Conservation (phyloP, 2,113 vertebrate species). For the Tenrec ecaudatus region DNA sequence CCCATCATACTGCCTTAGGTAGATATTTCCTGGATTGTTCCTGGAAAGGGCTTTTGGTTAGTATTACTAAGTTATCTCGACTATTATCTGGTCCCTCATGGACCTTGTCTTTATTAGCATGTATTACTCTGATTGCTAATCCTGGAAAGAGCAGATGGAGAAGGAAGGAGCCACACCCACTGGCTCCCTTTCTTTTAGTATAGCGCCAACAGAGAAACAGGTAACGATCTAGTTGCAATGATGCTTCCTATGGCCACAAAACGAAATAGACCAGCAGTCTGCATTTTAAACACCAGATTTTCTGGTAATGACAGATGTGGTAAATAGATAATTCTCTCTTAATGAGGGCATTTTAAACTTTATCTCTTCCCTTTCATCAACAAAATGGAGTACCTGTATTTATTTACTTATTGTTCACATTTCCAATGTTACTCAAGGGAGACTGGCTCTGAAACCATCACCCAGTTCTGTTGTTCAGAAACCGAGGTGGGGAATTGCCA, state of each 20-base stretch:
- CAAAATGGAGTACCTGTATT: neutral
- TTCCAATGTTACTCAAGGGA: conserved; percentile 13
- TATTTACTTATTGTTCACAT: neutral
- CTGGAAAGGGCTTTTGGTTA: neutral
- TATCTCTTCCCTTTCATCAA: conserved; percentile 20
- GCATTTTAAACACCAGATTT: conserved; percentile 9
- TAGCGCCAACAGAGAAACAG: neutral
- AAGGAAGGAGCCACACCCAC: neutral
- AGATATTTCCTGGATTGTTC: neutral
- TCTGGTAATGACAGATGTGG: conserved; percentile 18
- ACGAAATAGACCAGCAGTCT: conserved; percentile 53
- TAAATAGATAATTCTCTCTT: conserved; percentile 46
- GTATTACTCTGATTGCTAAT: conserved; percentile 44
- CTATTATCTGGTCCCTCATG: neutral
- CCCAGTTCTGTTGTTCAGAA: neutral
- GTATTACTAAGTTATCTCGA: conserved; percentile 28
- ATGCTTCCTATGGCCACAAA: conserved; percentile 15
- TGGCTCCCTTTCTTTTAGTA: conserved; percentile 37
- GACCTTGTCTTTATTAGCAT: conserved; percentile 21
- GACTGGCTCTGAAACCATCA: conserved; percentile 18
- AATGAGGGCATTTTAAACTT: conserved; percentile 42
- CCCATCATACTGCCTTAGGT: neutral
- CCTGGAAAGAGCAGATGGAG: neutral
- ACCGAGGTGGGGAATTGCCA: neutral
- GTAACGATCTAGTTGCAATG: conserved; percentile 24